Evolutionary conservation across 2,797 vertebrate genomes (phyloP).

Genomic region (Saxicola maurus): DNA sequence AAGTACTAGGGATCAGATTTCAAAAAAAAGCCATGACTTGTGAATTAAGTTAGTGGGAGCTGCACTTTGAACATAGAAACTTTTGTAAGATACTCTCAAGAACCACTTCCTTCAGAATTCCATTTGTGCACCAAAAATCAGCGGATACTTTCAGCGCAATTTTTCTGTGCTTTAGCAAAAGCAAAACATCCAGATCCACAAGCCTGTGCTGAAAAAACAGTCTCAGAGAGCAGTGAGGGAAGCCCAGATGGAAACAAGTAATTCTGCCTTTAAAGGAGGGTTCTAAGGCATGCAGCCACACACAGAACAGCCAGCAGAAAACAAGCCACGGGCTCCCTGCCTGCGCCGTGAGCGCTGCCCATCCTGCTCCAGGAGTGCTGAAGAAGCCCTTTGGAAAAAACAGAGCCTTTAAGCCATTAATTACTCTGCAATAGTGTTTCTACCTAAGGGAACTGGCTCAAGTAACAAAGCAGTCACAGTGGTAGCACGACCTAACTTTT

Average conservation of each 20-base stretch:
- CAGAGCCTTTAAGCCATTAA: background rate
- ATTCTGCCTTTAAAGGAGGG: background rate
- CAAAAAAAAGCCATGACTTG: background rate
- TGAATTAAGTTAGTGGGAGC: background rate
- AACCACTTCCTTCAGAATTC: background rate
- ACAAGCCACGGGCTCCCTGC: background rate
- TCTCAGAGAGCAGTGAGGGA: background rate
- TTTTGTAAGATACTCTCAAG: background rate
- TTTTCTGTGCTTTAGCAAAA: background rate
- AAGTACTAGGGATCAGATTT: background rate
- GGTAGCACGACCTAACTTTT: background rate
- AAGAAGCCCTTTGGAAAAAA: background rate
- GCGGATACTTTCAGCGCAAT: background rate
- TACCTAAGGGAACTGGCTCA: background rate
- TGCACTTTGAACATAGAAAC: background rate
- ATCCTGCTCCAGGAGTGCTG: background rate
- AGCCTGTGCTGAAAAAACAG: background rate
- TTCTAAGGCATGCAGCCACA: constrained; percentile 29
- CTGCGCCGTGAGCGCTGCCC: fast-evolving
- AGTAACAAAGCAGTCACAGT: background rate
- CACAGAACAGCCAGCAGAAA: constrained; percentile 8
- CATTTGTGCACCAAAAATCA: background rate
- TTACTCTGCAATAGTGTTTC: background rate
- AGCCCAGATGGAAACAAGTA: constrained; percentile 41
- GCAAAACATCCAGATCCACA: background rate